These are phyloP conservation scores for Sternarchorhynchus goeldii DNA, from an alignment of 2,797 vertebrate species.

Conservation along the genomic window DNA sequence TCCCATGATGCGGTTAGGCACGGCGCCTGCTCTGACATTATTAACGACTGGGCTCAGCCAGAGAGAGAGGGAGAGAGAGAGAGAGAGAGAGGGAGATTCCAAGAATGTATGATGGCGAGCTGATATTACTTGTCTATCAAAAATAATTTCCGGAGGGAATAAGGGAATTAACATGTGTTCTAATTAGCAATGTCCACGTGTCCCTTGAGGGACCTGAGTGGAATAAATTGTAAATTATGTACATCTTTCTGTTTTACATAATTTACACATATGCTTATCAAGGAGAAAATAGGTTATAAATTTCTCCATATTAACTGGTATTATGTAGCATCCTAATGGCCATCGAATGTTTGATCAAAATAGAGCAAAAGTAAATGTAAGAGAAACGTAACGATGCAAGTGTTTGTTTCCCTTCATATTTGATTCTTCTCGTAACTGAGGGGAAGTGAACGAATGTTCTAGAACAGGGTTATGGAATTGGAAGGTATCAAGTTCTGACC, in stretches of 20 bases:
- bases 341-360: neutral
- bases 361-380: too few relatives aligned
- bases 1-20: constrained; percentile 51
- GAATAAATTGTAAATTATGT: constrained; percentile 19
- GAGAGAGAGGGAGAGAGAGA: constrained; percentile 7
- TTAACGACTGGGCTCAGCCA: constrained; percentile 37
- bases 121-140: constrained; percentile 49
- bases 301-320: neutral
- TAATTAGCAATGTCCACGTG: constrained; percentile 31
- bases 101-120: constrained; percentile 27
- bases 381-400: neutral
- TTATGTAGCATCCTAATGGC: neutral
- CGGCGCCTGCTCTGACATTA: constrained; percentile 38
- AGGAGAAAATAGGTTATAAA: too few relatives aligned
- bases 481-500: neutral
- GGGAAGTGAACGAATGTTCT: neutral
- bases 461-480: neutral
- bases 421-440: neutral
- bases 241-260: constrained; percentile 18
- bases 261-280: too few relatives aligned
- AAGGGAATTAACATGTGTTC: constrained; percentile 37
- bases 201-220: constrained; percentile 19
- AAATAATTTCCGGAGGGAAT: constrained; percentile 33
- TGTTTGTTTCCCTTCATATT: neutral
- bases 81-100: constrained; percentile 16